These are phyloP conservation scores for Stenichneumon culpator DNA, from an alignment of 2,888 invertebrate genomes.

Conservation along the genomic window DNA sequence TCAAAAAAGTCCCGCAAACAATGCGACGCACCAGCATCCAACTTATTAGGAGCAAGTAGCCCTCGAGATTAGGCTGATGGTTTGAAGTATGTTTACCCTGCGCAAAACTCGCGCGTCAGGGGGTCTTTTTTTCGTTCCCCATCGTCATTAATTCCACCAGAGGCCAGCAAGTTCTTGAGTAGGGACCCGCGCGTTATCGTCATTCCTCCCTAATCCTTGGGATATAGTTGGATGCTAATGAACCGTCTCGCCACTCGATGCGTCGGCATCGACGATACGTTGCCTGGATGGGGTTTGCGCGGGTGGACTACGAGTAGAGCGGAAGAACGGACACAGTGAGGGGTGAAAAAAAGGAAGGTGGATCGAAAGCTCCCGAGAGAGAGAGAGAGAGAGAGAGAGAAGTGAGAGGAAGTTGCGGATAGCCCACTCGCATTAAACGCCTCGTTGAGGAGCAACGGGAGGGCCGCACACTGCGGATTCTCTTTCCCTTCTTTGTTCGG, in stretches of 20 bases:
- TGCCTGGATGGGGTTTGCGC: slow-evolving; percentile 1
- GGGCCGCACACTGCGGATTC: slow-evolving; percentile 59
- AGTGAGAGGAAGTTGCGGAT: slow-evolving; percentile 55
- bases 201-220: slow-evolving; percentile 29
- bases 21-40: not conserved
- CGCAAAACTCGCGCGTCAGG: not conserved
- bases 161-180: slow-evolving; percentile 55
- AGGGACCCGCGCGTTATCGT: not conserved
- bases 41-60: slow-evolving; percentile 35
- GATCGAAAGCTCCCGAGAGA: slow-evolving; percentile 33
- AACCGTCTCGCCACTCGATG: slow-evolving; percentile 66
- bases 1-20: not conserved
- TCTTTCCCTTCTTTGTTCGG: slow-evolving; percentile 61
- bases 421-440: slow-evolving; percentile 68
- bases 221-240: slow-evolving; percentile 63
- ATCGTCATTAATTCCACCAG: slow-evolving; percentile 55
- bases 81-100: not conserved
- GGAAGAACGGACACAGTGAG: slow-evolving; percentile 10
- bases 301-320: slow-evolving; percentile 16
- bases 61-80: slow-evolving; percentile 2
- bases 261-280: slow-evolving; percentile 37
- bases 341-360: slow-evolving; percentile 21
- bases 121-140: slow-evolving; percentile 22
- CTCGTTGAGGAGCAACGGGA: slow-evolving; percentile 63
- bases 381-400: not conserved